Evolutionary conservation across 2,888 invertebrate genomes (phyloP), one percentile per base, ranked within the genome.

Genomic region (Lithophane leautieri): DNA sequence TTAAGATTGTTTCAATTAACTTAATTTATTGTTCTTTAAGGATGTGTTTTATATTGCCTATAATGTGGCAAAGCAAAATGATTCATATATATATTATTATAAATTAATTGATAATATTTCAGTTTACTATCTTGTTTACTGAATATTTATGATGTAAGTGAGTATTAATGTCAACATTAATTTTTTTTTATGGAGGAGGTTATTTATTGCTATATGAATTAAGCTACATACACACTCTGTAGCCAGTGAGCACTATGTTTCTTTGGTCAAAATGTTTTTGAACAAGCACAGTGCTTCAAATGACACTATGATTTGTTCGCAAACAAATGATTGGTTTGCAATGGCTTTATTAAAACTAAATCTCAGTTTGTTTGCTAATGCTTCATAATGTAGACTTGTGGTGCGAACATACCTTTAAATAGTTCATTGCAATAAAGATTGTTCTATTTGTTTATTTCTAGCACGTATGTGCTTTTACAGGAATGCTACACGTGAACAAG

Each of bases 1-100:
- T 74, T 80, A 42, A 25, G 25, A 79, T 79, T 44, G 25, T 52
- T 12, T n/a, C 11, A 60, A 70, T 34, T 76, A 60, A 25, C 28
- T 50, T 22, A 40, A 79, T 47, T 52, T 12, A 73, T 47, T 72
- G 44, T 76, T 73, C 14, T 44, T 4, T 19, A 40, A 22, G 47
- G 40, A 47, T 54, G 40, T 73, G 54, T 80, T 62, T 56, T 7
- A 14, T 25, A n/a, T 14, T 19, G 2, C n/a, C 50, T 16, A 25
- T 42, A 28, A 34, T 34, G 25, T 22, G 25, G 52, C 34, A 71
- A 44, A 70, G 22, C 4, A 44, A n/a, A 42, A 68, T 58, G 1
- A 70, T 44, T 50, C 1, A 69, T 44, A 25, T 3, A 14, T 25
- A n/a, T n/a, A 34, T 42, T 76, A 28, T 28, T 58, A 28, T 1